A percentile compares a stretch with the other conserved stretches of the same genome.
These are phyloP conservation scores for Amphilophus citrinellus DNA, from an alignment of 2,113 vertebrate species.

Conservation along the genomic window DNA sequence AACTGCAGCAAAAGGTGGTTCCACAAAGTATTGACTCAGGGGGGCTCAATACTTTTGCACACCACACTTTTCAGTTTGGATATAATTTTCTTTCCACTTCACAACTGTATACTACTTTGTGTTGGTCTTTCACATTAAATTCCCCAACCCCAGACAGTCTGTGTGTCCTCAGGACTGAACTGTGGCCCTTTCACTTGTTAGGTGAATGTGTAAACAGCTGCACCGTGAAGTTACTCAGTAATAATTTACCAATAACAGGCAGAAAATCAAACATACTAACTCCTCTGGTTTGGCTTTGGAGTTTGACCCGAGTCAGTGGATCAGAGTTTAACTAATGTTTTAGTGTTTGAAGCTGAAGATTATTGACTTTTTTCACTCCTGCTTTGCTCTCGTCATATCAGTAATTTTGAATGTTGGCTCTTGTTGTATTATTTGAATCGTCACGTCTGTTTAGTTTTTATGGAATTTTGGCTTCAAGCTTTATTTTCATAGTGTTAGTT, in stretches of 20 bases:
- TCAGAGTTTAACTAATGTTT: not conserved
- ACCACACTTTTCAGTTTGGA: too few relatives aligned
- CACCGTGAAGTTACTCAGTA: not conserved
- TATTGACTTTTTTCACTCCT: not conserved
- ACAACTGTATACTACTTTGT: too few relatives aligned
- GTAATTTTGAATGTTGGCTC: not conserved
- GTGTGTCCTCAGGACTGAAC: not conserved
- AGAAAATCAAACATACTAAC: not conserved
- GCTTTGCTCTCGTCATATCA: too few relatives aligned
- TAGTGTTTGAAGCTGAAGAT: not conserved
- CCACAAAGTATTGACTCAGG: too few relatives aligned
- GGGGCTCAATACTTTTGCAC: too few relatives aligned
- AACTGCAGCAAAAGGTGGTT: too few relatives aligned
- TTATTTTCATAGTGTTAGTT: not conserved
- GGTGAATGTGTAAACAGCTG: not conserved
- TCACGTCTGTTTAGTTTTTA: not conserved
- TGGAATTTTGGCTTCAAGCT: not conserved
- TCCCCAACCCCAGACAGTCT: not conserved
- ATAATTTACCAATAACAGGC: not conserved
- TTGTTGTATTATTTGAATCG: not conserved
- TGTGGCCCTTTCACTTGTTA: not conserved
- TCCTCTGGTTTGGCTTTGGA: not conserved
- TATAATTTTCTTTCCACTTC: too few relatives aligned
- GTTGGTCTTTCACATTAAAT: not conserved
- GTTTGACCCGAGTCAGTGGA: not conserved